Percentiles rank a stretch among this genome's conserved stretches.
These are phyloP conservation scores for Echinometra lucunter DNA, from an alignment of 53 echinoderm and acorn worm species.

Conservation along the genomic window DNA sequence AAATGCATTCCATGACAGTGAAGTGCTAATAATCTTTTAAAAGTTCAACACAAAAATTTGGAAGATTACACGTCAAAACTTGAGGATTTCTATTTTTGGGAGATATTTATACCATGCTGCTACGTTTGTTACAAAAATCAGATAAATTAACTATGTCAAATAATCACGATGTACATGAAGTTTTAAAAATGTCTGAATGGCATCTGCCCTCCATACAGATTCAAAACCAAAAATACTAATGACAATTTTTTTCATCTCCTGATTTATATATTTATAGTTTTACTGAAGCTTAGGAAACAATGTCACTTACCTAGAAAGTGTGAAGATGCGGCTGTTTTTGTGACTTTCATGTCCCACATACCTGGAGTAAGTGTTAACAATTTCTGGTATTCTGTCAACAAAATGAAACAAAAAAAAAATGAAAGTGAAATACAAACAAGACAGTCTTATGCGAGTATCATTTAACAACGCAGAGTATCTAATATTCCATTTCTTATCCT, in stretches of 20 bases:
- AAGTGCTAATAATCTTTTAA: too few relatives aligned
- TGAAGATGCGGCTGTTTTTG: slow-evolving; percentile 30
- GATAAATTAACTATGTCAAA: too few relatives aligned
- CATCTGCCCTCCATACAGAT: too few relatives aligned
- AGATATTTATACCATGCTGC: background rate
- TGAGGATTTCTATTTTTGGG: background rate
- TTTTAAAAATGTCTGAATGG: too few relatives aligned
- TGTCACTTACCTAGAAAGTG: slow-evolving; percentile 55
- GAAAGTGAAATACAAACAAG: background rate
- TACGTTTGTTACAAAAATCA: background rate
- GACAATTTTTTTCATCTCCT: too few relatives aligned
- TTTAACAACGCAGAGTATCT: background rate
- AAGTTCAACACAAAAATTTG: background rate
- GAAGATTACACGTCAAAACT: background rate
- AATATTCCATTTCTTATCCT: too few relatives aligned
- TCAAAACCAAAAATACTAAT: too few relatives aligned
- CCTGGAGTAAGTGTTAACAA: slow-evolving; percentile 57
- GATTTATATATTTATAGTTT: too few relatives aligned
- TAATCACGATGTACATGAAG: too few relatives aligned
- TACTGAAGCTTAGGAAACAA: too few relatives aligned
- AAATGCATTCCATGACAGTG: too few relatives aligned
- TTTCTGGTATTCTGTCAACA: slow-evolving; percentile 64
- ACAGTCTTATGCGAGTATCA: background rate
- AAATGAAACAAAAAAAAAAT: background rate
- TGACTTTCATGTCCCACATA: slow-evolving; percentile 65